Evolutionary conservation across 2,113 vertebrate genomes (phyloP).

Genomic region (Platycercus adscitus): DNA sequence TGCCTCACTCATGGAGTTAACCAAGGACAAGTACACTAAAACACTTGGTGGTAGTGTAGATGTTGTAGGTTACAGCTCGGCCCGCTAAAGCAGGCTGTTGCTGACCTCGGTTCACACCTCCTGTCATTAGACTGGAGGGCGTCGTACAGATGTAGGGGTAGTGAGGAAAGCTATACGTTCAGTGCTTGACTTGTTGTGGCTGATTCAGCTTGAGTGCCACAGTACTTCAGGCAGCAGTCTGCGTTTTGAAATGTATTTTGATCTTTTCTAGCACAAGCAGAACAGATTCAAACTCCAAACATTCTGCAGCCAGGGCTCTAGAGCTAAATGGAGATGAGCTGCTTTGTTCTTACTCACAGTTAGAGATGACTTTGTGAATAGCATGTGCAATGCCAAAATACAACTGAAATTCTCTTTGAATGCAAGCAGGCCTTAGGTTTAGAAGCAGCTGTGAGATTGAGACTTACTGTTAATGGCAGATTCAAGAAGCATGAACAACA

Average conservation of each 20-base stretch:
- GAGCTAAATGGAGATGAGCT: neutral
- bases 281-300: neutral
- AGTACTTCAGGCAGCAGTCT: neutral
- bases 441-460: slow-evolving; percentile 18
- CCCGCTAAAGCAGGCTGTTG: rapidly evolving
- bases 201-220: neutral
- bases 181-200: neutral
- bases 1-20: neutral
- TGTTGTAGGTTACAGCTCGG: neutral
- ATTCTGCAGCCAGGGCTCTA: neutral
- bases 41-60: neutral
- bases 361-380: slow-evolving; percentile 7
- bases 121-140: neutral
- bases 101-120: neutral
- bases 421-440: neutral
- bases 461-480: neutral
- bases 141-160: neutral
- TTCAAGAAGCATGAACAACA: neutral
- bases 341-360: neutral
- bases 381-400: neutral
- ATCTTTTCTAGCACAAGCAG: neutral
- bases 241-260: neutral
- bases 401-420: neutral
- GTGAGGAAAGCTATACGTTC: neutral
- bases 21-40: rapidly evolving